Evolutionary conservation across 2,797 vertebrate genomes (phyloP), one percentile per base, ranked within the genome.

Genomic region (Eutrigla gurnardus): DNA sequence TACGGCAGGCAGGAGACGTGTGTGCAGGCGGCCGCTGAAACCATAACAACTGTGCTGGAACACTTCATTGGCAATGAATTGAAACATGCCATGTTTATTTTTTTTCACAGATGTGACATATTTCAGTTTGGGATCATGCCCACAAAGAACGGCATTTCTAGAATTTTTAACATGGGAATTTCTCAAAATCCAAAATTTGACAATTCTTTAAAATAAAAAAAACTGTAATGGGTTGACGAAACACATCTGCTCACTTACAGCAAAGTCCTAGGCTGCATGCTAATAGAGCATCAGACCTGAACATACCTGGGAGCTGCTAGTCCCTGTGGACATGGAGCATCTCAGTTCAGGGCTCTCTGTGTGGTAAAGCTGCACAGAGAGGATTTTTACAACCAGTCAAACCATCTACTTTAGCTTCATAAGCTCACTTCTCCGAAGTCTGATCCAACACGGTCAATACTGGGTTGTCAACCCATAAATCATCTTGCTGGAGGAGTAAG

Each of bases 41-140:
- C 81, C 87, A 67, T 43, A 81, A 85, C 79, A 88, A 84, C 86
- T 69, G 37, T 3, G n/a, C 77, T 83, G 81, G 76, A 90, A 86
- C 83, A 60, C 82, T 88, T 85, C 60, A 85, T 60, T 77, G 71
- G 79, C 71, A 69, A 45, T 50, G 67, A 76, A 78, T 50, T 65
- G 74, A 84, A 87, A 86, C 84, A 63, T 40, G 70, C 42, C 66
- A 65, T 55, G 32, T 83, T 83, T 75, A 70, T 70, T 64, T 80
- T 73, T 47, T 80, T 55, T n/a, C 62, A 70, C 64, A 84, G 67
- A 86, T 79, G 73, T 86, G 84, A 83, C 61, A 82, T 64, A 45
- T 82, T 86, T 77, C 64, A 46, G 69, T 66, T 66, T 69, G 68
- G 75, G 64, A 66, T 63, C 35, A 54, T 0, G n/a, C 9, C 40